These are phyloP conservation scores for Dicrostonyx torquatus DNA, from an alignment of 2,797 vertebrate species.

Conservation along the genomic window DNA sequence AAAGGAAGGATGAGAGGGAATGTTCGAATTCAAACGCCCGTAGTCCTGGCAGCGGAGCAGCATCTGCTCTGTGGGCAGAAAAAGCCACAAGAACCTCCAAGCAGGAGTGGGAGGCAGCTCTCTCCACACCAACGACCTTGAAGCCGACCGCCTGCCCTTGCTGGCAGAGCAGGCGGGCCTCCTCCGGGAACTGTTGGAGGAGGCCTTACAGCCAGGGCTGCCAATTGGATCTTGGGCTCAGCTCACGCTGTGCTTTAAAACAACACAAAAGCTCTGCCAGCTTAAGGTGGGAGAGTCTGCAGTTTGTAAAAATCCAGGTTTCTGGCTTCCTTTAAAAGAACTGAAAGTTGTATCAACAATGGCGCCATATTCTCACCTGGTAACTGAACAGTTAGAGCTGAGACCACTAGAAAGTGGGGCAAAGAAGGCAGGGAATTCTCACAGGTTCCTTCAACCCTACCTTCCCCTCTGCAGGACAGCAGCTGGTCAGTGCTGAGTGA, in stretches of 20 bases:
- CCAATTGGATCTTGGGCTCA: neutral
- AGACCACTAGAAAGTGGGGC: neutral
- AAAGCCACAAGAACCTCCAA: neutral
- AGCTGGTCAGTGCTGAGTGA: neutral
- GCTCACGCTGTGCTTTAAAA: neutral
- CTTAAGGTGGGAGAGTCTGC: neutral
- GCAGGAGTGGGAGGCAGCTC: neutral
- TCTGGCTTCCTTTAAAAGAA: conserved; percentile 17
- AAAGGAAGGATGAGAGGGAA: conserved; percentile 18
- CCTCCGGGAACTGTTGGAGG: neutral
- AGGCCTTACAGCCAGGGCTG: neutral
- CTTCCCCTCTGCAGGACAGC: neutral
- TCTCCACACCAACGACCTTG: conserved; percentile 15
- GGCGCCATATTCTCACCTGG: neutral
- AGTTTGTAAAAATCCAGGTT: neutral
- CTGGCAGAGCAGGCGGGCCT: neutral
- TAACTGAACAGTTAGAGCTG: neutral
- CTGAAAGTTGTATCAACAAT: neutral
- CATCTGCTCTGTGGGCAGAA: conserved; percentile 50
- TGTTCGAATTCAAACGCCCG: neutral
- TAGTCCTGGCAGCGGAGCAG: neutral
- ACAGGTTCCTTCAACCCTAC: neutral
- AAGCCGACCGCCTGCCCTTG: neutral
- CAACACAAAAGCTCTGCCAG: neutral
- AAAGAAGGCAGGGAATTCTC: neutral